These are phyloP conservation scores for Aphyosemion australe DNA, from an alignment of 2,113 vertebrate genomes.

Conservation along the genomic window DNA sequence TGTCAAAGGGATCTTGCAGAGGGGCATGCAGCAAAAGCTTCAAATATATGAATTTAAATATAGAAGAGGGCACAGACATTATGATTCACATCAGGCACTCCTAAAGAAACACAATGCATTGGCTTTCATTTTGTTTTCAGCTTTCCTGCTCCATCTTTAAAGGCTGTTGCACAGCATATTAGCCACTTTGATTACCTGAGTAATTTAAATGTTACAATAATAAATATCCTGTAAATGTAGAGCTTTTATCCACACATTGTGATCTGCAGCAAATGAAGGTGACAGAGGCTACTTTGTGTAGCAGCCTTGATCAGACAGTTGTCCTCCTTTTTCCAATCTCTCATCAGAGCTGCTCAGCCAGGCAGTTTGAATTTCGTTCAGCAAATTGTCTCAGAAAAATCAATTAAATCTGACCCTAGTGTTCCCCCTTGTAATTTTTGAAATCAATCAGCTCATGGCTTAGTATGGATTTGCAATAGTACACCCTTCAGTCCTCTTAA, in stretches of 20 bases:
- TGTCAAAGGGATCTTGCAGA: conserved; percentile 73
- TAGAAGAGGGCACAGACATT: conserved; percentile 65
- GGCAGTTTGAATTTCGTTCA: conserved; percentile 36
- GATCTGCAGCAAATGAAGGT: conserved; percentile 11
- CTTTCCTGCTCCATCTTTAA: conserved; percentile 33
- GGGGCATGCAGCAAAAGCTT: conserved; percentile 67
- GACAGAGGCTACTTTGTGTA: not conserved
- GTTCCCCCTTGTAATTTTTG: conserved; percentile 61
- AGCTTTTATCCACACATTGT: not conserved
- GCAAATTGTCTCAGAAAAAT: conserved; percentile 63
- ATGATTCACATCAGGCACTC: conserved; percentile 64
- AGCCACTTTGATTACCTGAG: not conserved
- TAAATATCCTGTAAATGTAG: conserved; percentile 3
- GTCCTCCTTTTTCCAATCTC: not conserved
- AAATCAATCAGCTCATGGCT: conserved; percentile 69
- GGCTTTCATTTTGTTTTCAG: conserved; percentile 37
- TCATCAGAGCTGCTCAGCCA: conserved; percentile 12
- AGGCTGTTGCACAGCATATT: conserved; percentile 2
- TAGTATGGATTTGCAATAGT: conserved; percentile 69
- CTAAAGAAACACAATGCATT: conserved; percentile 46
- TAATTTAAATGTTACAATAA: conserved; percentile 8
- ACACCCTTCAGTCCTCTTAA: conserved; percentile 65
- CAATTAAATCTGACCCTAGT: conserved; percentile 57
- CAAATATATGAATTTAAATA: conserved; percentile 78
- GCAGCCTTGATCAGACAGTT: conserved; percentile 16